These are phyloP conservation scores for Chromis chromis DNA, from an alignment of 2,797 vertebrate species.

Conservation along the genomic window DNA sequence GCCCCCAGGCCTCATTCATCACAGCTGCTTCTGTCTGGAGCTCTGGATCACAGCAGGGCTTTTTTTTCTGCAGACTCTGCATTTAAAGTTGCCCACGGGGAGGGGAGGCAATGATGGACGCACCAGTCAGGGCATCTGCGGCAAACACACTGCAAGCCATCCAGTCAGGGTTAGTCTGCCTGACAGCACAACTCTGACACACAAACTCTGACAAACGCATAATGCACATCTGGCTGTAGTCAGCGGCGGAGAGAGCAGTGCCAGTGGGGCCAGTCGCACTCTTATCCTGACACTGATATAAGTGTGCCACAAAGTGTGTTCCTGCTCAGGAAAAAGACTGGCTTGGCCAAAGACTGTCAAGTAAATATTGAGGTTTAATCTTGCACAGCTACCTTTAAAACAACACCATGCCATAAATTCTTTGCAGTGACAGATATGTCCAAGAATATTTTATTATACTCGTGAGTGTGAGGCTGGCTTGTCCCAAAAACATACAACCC, in stretches of 20 bases:
- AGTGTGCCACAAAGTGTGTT: slow-evolving; percentile 53
- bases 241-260: slow-evolving; percentile 50
- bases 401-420: slow-evolving; percentile 38
- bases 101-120: slow-evolving; percentile 66
- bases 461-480: slow-evolving; percentile 44
- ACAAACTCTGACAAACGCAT: slow-evolving; percentile 47
- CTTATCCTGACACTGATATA: slow-evolving; percentile 48
- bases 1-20: slow-evolving; percentile 78
- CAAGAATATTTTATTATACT: slow-evolving; percentile 50
- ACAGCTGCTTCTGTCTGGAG: slow-evolving; percentile 68
- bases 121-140: slow-evolving; percentile 69
- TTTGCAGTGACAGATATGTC: slow-evolving; percentile 58
- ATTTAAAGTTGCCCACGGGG: slow-evolving; percentile 62
- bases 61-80: slow-evolving; percentile 72
- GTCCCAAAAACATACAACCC: slow-evolving; percentile 28
- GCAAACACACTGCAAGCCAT: slow-evolving; percentile 51
- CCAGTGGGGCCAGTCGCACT: slow-evolving; percentile 59
- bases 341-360: slow-evolving; percentile 53
- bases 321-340: slow-evolving; percentile 42
- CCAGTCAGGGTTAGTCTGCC: slow-evolving; percentile 47
- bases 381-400: slow-evolving; percentile 44
- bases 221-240: slow-evolving; percentile 67
- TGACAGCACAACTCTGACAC: slow-evolving; percentile 56
- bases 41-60: slow-evolving; percentile 55
- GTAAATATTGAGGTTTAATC: slow-evolving; percentile 60